Base-by-base conservation (phyloP, 2,888 invertebrate species). In the Drosophila trichaetosa region DNA sequence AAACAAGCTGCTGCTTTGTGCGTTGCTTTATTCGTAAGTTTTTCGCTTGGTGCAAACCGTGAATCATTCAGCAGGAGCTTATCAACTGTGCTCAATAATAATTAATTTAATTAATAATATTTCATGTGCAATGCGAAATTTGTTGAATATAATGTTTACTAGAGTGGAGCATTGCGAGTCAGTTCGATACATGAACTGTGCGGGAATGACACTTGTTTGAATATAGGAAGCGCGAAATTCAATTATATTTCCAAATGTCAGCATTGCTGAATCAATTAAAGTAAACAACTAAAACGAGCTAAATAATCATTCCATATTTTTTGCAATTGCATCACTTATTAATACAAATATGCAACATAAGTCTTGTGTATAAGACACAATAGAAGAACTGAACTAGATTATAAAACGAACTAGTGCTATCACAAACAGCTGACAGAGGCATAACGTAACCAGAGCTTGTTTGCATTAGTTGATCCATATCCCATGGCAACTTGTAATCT, bases 381-480 rank as follows among this genome's bases (percentile, higher is more conserved):
- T 46, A 8, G 16, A 16, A 4, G 21, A 46, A 31, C 8, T 49
- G 76, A 76, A 58, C 70, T 18, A 40, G 18, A 8, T 46, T 10
- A 10, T 21, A 13, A 29, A 38, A 60, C 57, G 77, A 77, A 60
- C 48, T 33, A 33, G 38, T 27, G 18, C 8, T 71, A 61, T 63
- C 53, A 24, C 31, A 29, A 67, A 64, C 79, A 81, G 73, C 82
- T 79, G 82, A 58, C 52, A 16, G 46, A 18, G 42, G 10, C 42
- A 63, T 48, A 62, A 73, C 62, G 65, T 66, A 77, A 81, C 66
- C 71, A 27, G 36, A 38, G 79, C 69, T 72, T 70, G 58, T 63
- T 70, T 82, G 63, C 42, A 59, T 69, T 53, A 65, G 65, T 81
- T 36, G 68, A 59, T 69, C 36, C 36, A 40, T 66, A 82, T 79